Percentiles rank a stretch among this genome's conserved stretches.
Evolutionary conservation across 1,140 invertebrate genomes (phyloP).

Genomic region (Harlomillsia oculata): DNA sequence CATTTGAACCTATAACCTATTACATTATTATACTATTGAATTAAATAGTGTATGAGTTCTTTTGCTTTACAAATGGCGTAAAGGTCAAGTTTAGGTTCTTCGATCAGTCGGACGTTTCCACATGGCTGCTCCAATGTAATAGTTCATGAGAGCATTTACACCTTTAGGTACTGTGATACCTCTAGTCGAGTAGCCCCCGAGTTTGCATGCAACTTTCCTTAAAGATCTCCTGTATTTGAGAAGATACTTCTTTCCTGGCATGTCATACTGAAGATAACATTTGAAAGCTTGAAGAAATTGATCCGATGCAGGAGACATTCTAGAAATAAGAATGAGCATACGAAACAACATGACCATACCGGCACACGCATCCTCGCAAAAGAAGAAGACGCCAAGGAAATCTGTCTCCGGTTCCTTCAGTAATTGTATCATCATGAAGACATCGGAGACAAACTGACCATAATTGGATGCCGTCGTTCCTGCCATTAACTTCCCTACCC

Average conservation of each 20-base stretch:
- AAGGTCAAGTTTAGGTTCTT: too few relatives aligned
- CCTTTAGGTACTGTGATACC: constrained; percentile 8
- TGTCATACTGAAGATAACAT: constrained; percentile 3
- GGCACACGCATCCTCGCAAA: constrained; percentile 10
- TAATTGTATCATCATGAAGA: constrained; percentile 23
- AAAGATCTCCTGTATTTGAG: neutral
- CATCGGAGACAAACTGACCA: constrained; percentile 18
- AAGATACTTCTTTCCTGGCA: constrained; percentile 1
- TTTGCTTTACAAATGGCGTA: too few relatives aligned
- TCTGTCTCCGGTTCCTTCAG: constrained; percentile 17
- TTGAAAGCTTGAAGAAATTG: constrained; percentile 14
- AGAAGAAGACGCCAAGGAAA: constrained; percentile 16
- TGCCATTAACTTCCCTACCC: constrained; percentile 12
- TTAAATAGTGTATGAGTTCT: too few relatives aligned
- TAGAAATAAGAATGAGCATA: constrained; percentile 17
- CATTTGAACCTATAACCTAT: too few relatives aligned
- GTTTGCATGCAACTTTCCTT: constrained; percentile 7
- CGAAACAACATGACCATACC: constrained; percentile 22
- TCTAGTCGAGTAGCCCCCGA: constrained; percentile 8
- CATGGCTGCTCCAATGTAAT: constrained; percentile 6
- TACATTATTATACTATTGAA: too few relatives aligned
- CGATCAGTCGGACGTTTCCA: constrained; percentile 20
- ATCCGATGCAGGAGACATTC: constrained; percentile 12
- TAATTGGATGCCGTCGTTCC: constrained; percentile 11
- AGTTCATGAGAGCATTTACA: constrained; percentile 10